Evolutionary conservation across 2,113 vertebrate species (phyloP).

Genomic region (Apistogramma diplotaenia): DNA sequence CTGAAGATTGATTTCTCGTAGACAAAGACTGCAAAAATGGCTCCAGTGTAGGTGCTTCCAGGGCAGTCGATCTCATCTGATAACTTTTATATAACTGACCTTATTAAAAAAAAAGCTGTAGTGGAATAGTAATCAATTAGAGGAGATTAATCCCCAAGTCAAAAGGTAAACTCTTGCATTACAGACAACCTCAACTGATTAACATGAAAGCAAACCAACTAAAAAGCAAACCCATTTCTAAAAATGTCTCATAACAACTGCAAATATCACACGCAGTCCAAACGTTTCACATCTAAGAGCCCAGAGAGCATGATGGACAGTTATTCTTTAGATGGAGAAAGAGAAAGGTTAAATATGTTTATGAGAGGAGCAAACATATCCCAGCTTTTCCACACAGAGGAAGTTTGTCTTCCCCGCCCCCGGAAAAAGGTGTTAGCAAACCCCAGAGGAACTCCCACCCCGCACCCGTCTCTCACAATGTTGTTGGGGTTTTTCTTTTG

Average conservation of each 20-base stretch:
- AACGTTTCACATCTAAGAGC: constrained; percentile 5
- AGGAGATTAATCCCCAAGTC: neutral
- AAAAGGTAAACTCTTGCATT: neutral
- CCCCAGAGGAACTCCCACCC: neutral
- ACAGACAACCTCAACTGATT: neutral
- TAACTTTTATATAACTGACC: neutral
- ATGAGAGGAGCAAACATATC: neutral
- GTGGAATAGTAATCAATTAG: neutral
- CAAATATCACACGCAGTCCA: constrained; percentile 21
- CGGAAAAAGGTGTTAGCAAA: neutral
- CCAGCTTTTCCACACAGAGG: neutral
- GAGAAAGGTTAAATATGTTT: neutral
- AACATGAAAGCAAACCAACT: neutral
- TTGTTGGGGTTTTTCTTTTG: neutral
- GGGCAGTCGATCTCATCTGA: neutral
- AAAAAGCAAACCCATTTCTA: neutral
- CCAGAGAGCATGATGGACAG: neutral
- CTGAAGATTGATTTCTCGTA: neutral
- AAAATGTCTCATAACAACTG: neutral
- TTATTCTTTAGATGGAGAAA: neutral
- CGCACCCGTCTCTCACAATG: neutral
- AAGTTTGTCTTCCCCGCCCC: neutral
- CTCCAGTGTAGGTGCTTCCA: neutral
- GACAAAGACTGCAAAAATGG: neutral
- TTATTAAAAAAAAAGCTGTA: neutral